phyloP scores from a whole-genome alignment of 2,113 vertebrate species.

The Colaptes auratus region DNA sequence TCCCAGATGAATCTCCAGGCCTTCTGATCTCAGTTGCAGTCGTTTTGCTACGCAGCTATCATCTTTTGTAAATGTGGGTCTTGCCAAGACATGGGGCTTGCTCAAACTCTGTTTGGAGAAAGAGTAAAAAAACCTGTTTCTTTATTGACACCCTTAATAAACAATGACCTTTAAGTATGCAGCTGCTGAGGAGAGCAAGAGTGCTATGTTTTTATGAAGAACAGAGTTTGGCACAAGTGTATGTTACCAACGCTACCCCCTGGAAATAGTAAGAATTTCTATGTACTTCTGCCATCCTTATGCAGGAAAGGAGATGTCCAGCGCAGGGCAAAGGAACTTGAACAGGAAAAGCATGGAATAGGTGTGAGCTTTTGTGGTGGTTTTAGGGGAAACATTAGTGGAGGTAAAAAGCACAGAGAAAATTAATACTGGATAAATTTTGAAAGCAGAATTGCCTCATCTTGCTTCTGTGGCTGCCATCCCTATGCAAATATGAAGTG shows the following conservation, averaged over 20 bases:
- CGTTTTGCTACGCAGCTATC: neutral
- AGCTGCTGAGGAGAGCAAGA: neutral
- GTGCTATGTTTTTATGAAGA: neutral
- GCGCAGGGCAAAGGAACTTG: neutral
- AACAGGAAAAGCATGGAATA: neutral
- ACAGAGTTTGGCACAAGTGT: neutral
- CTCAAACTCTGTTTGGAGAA: neutral
- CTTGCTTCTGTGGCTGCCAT: neutral
- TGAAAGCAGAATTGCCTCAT: neutral
- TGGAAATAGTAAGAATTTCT: neutral
- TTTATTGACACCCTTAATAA: neutral
- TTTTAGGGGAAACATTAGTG: neutral
- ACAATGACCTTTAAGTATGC: rapidly evolving
- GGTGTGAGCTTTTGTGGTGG: neutral
- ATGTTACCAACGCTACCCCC: neutral
- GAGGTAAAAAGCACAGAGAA: neutral
- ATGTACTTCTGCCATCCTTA: neutral
- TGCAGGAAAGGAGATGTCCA: neutral
- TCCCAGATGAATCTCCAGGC: rapidly evolving
- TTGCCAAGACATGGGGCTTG: neutral
- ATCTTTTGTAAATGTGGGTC: neutral
- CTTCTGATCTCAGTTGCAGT: neutral
- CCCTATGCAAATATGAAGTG: neutral
- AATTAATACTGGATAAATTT: neutral
- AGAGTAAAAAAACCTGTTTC: neutral